These are phyloP conservation scores for Myxocyprinus asiaticus DNA, from an alignment of 2,113 vertebrate genomes.

Conservation along the genomic window DNA sequence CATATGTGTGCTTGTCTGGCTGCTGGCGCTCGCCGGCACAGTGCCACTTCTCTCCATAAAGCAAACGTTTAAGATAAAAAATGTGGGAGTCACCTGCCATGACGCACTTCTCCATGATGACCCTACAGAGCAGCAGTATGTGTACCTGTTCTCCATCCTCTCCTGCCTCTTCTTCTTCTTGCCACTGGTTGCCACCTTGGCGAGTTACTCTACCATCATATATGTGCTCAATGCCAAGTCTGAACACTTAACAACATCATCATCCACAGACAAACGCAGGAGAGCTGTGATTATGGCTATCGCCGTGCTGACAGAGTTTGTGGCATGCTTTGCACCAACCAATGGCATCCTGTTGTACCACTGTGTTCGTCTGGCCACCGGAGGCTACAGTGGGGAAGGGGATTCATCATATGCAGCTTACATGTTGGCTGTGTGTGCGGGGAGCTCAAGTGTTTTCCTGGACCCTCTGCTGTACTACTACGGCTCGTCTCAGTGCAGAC, in stretches of 20 bases:
- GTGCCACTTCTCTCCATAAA: conserved; percentile 80
- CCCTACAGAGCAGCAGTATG: conserved; percentile 66
- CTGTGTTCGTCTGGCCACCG: conserved; percentile 73
- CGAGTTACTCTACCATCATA: conserved; percentile 83
- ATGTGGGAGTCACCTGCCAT: conserved; percentile 86
- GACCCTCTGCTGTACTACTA: conserved; percentile 94
- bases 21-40: conserved; percentile 77
- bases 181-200: conserved; percentile 78
- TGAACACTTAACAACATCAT: conserved; percentile 46
- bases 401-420: conserved; percentile 84
- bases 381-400: not conserved
- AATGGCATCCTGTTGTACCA: conserved; percentile 87
- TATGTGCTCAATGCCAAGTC: conserved; percentile 72
- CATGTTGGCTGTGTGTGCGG: conserved; percentile 82
- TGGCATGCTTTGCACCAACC: conserved; percentile 89
- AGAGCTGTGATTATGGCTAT: conserved; percentile 82
- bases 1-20: conserved; percentile 82
- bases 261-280: conserved; percentile 67
- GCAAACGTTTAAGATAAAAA: conserved; percentile 76
- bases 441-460: conserved; percentile 88
- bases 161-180: conserved; percentile 85
- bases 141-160: conserved; percentile 85
- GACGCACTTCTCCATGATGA: conserved; percentile 77
- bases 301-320: conserved; percentile 83
- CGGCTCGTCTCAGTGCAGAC: conserved; percentile 88